phyloP scores from a whole-genome alignment of 1,140 invertebrate genomes.

The Pogonognathellus flavescens region DNA sequence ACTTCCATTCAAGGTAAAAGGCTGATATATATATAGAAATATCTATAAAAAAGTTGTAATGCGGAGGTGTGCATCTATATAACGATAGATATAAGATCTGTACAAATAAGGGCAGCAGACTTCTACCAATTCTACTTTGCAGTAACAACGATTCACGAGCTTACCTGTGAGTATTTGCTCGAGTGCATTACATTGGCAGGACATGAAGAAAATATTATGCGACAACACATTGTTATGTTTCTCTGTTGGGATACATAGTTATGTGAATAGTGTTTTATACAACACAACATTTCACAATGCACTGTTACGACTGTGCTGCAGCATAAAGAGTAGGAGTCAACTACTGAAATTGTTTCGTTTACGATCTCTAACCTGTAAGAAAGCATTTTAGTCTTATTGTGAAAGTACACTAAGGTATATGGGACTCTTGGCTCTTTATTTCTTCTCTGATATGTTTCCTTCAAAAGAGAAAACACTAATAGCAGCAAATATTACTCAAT shows the following conservation, averaged over 20 bases:
- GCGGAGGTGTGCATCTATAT: too few relatives aligned
- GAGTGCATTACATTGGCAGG: too few relatives aligned
- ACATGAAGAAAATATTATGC: too few relatives aligned
- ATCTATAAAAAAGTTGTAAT: too few relatives aligned
- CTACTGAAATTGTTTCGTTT: slow-evolving; percentile 41
- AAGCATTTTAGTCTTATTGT: background rate
- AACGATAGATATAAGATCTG: too few relatives aligned
- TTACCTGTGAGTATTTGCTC: too few relatives aligned
- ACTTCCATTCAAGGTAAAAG: too few relatives aligned
- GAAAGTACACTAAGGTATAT: background rate
- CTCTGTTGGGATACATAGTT: background rate
- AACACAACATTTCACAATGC: background rate
- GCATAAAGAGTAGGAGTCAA: slow-evolving; percentile 16
- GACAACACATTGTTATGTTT: background rate
- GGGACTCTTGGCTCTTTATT: slow-evolving; percentile 13
- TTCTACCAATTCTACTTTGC: too few relatives aligned
- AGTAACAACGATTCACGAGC: too few relatives aligned
- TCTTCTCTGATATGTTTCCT: background rate
- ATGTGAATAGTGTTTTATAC: background rate
- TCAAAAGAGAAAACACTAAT: background rate
- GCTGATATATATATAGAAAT: too few relatives aligned
- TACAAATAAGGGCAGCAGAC: too few relatives aligned
- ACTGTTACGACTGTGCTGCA: background rate
- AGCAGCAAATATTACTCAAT: too few relatives aligned
- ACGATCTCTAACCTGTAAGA: slow-evolving; percentile 8